Evolutionary conservation across 2,888 invertebrate species (phyloP).

Genomic region (Hypomecis punctinalis): DNA sequence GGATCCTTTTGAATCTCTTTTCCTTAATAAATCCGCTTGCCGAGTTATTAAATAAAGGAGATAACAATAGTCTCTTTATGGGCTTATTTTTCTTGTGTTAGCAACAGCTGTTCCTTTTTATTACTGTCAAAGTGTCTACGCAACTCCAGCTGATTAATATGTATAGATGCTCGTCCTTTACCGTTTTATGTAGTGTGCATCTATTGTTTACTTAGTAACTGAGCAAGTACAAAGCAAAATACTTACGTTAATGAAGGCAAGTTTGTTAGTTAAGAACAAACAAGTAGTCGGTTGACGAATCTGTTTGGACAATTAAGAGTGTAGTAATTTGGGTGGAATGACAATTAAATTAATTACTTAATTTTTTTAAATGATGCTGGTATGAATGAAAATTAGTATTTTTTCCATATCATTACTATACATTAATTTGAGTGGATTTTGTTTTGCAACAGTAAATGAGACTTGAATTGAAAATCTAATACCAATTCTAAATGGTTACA

Average conservation of each 20-base stretch:
- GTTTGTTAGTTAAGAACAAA: conserved; percentile 21
- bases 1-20: not conserved
- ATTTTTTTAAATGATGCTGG: too few relatives aligned
- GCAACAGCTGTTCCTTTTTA: not conserved
- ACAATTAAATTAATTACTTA: not conserved
- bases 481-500: too few relatives aligned
- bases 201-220: conserved; percentile 15
- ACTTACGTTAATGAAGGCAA: conserved; percentile 16
- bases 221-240: conserved; percentile 16
- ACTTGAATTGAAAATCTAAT: not conserved
- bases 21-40: not conserved
- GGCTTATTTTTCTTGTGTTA: conserved; percentile 3
- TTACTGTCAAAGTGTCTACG: not conserved
- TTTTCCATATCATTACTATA: too few relatives aligned
- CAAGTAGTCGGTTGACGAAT: conserved; percentile 20
- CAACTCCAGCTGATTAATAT: conserved; percentile 4
- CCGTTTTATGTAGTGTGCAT: conserved; percentile 16
- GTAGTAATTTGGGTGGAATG: not conserved
- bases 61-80: conserved; percentile 3
- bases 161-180: conserved; percentile 5
- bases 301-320: conserved; percentile 7
- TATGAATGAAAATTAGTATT: too few relatives aligned
- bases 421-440: too few relatives aligned
- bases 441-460: not conserved
- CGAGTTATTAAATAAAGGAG: not conserved